These are phyloP conservation scores for Paradoxurus hermaphroditus DNA, from an alignment of 2,113 vertebrate species.

Conservation along the genomic window DNA sequence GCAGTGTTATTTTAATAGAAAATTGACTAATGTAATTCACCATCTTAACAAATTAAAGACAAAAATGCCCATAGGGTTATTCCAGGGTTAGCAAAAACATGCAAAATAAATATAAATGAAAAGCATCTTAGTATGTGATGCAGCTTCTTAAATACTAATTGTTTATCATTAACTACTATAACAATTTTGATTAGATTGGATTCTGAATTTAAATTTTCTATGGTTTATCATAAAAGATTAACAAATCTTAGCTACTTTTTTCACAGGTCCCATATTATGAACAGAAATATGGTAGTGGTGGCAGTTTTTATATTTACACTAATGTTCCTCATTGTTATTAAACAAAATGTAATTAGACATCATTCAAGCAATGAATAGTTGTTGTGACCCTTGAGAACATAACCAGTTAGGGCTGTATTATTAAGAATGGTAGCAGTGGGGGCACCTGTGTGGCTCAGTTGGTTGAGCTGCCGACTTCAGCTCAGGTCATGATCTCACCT, in stretches of 20 bases:
- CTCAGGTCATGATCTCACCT: too few species aligned
- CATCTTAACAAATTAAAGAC: background rate
- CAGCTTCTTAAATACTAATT: background rate
- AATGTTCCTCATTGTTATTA: background rate
- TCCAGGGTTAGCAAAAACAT: background rate
- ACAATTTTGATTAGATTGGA: background rate
- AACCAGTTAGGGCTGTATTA: background rate
- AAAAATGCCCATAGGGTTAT: background rate
- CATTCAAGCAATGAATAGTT: background rate
- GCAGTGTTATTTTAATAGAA: background rate
- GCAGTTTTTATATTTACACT: background rate
- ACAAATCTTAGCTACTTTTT: background rate
- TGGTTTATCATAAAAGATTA: background rate
- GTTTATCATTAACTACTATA: background rate
- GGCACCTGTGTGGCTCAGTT: too few species aligned
- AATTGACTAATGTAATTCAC: background rate
- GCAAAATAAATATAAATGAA: background rate
- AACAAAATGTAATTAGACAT: background rate
- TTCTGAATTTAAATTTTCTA: background rate
- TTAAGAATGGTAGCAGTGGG: background rate
- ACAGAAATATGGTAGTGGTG: background rate
- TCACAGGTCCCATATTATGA: background rate
- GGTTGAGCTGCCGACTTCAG: too few species aligned
- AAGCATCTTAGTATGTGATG: background rate
- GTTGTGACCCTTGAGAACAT: background rate